Evolutionary conservation across 1,140 invertebrate genomes (phyloP), one percentile per base, ranked within the genome.

Genomic region (Bicyclus anynana): DNA sequence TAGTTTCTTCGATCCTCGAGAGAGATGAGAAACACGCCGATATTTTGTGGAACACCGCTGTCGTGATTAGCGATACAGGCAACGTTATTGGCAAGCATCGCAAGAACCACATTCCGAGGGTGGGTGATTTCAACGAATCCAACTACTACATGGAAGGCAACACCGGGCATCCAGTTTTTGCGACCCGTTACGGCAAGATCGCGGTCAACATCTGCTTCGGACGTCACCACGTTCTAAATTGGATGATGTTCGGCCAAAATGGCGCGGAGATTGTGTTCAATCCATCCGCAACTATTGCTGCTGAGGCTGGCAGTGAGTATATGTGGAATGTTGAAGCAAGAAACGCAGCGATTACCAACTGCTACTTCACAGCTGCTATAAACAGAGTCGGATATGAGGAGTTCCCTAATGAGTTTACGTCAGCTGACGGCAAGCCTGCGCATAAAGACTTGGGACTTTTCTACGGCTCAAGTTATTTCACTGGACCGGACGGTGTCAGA

Each of bases 231-330:
- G 98, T 98, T 0, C 92, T 96, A 56, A 99, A 99, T 80, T 99
- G 98, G 98, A 92, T 98, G 89, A 97, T 97, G 95, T 98, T 96
- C 84, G 97, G 95, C 0, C 80, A 99, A 12, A 99, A 99, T 89
- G 97, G 97, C n/a, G 98, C 98, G 4, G 98, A 99, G 90, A 98
- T 99, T 46, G 98, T 99, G 0, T 99, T 99, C 82, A 99, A 99
- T 89, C 98, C 98, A 2, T 98, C 97, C 5, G 98, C 98, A 5
- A 99, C 98, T 2, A 94, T 97, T 59, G 84, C 80, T 5, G 89
- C 89, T 35, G 81, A 86, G 18, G 81, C 81, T 12, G 91, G 93
- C 29, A 99, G 97, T 81, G 98, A 99, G 89, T 97, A 97, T 0
- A 88, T 99, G 67, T 99, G 98, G 98, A 91, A 94, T 12, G 95